phyloP scores from a whole-genome alignment of 37 sponge, comb jelly and placozoan genomes.

The Corticium candelabrum region DNA sequence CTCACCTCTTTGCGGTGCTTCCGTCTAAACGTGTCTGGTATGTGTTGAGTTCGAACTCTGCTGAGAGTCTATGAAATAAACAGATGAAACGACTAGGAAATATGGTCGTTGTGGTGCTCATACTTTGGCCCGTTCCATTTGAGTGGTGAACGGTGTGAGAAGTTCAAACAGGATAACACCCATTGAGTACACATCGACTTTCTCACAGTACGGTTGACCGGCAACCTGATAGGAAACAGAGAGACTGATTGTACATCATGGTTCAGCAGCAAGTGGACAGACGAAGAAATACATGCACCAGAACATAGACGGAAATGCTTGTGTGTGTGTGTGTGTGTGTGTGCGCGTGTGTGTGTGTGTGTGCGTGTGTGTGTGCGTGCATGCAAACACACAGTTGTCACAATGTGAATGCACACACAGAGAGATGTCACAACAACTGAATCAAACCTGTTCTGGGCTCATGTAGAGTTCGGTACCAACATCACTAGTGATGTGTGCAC shows the following conservation, averaged over 20 bases:
- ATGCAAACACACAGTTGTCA: too few relatives aligned
- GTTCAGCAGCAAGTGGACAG: too few relatives aligned
- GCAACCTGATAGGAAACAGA: slow-evolving; percentile 9
- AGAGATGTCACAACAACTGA: neutral
- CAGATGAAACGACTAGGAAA: neutral
- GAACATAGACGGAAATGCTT: too few relatives aligned
- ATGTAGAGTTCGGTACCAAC: slow-evolving; percentile 70
- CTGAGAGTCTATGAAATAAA: slow-evolving; percentile 20
- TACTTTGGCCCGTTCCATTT: slow-evolving; percentile 54
- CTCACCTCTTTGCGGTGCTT: neutral
- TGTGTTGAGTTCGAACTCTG: slow-evolving; percentile 5
- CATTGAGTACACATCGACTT: slow-evolving; percentile 62
- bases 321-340: too few relatives aligned
- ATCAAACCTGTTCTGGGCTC: slow-evolving; percentile 60
- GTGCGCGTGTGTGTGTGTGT: too few relatives aligned
- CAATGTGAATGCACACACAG: too few relatives aligned
- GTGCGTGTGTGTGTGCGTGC: too few relatives aligned
- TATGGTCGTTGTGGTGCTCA: neutral
- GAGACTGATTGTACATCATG: too few relatives aligned
- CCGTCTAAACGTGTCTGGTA: slow-evolving; percentile 21
- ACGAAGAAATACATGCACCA: too few relatives aligned
- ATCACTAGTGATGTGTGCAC: slow-evolving; percentile 40
- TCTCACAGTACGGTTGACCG: slow-evolving; percentile 30
- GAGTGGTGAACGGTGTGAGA: slow-evolving; percentile 33
- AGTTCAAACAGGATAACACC: slow-evolving; percentile 70